Base-by-base conservation (phyloP, 1,140 invertebrate genomes). In the Drosophila asahinai region DNA sequence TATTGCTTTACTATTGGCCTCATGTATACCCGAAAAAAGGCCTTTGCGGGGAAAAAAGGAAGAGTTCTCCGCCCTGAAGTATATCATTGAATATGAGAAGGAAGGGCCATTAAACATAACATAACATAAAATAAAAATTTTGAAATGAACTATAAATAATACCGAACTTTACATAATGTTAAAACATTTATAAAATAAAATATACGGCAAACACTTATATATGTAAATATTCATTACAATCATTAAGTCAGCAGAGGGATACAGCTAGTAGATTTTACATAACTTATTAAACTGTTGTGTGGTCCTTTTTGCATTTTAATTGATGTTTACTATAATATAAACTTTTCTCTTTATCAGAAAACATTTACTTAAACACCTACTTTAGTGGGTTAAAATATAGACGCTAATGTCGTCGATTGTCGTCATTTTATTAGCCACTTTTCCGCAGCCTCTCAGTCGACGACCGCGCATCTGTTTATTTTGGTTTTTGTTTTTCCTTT, bases 1-100 rank as follows among this genome's bases (percentile, higher is more conserved):
- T 74, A 96, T 98, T 92, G 98, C 99, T 27, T 95, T 99, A 81
- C 93, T 99, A 60, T 97, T 99, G 71, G 97, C 98, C 49, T 95
- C 97, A 52, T 98, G 98, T 94, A 97, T 99, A 87, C 98, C 98
- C 30, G 96, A 97, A 80, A 94, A 94, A 75, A 93, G 93, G 73
- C 8, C 12, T 2, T 7, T 17, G 1, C 30, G 15, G 33, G 33
- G 9, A 3, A 60, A 14, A 3, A 60, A 48, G 12, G 33, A n/a
- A 8, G 43, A 67, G 5, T 60, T 60, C 12, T 49, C 45, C n/a
- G n/a, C 55, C n/a, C 5, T 60, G 0, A 48, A 33, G 33, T 49
- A 49, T n/a, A 60, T 27, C n/a, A 67, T 67, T 3, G 55, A 60
- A 27, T 38, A 52, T 33, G 33, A 22, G 11, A 19, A 15, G 2